Conservation (phyloP, 2,113 vertebrate species). For the Hyla sarda region DNA sequence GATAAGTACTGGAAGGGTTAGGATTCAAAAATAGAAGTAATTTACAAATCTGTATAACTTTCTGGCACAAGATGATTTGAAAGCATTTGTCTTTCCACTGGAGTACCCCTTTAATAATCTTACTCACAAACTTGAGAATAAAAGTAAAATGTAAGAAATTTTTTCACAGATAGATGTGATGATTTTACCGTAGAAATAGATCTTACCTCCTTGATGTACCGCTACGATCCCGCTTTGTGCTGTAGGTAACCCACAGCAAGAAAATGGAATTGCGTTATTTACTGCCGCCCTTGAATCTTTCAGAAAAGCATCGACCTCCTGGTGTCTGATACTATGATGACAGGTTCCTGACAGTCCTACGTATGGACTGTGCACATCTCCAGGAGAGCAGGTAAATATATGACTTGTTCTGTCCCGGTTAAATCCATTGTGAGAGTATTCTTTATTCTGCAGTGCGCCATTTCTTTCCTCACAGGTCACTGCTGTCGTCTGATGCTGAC, state of each 20-base stretch:
- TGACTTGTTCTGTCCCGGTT: not conserved
- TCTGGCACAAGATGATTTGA: too few species aligned
- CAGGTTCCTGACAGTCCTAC: not conserved
- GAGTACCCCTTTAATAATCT: too few species aligned
- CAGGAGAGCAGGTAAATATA: not conserved
- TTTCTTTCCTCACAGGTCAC: conserved; percentile 1
- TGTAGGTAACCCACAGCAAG: not conserved
- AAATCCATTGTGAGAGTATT: not conserved
- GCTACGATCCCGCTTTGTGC: not conserved
- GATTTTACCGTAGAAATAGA: not conserved
- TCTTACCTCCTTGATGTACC: conserved; percentile 10
- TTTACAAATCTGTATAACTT: too few species aligned
- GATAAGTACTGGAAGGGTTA: too few species aligned
- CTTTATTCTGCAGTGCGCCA: not conserved
- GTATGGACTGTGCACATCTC: not conserved
- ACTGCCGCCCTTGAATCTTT: not conserved
- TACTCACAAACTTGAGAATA: too few species aligned
- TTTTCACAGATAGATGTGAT: too few species aligned
- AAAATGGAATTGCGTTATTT: not conserved
- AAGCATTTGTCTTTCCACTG: too few species aligned
- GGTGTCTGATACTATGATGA: not conserved
- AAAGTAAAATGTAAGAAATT: too few species aligned
- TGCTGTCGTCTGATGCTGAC: not conserved
- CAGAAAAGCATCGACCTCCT: not conserved
- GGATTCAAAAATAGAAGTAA: too few species aligned